Percentiles rank a stretch among this genome's conserved stretches.
These are phyloP conservation scores for Nyctereutes procyonoides DNA, from an alignment of 2,113 vertebrate species.

Conservation along the genomic window DNA sequence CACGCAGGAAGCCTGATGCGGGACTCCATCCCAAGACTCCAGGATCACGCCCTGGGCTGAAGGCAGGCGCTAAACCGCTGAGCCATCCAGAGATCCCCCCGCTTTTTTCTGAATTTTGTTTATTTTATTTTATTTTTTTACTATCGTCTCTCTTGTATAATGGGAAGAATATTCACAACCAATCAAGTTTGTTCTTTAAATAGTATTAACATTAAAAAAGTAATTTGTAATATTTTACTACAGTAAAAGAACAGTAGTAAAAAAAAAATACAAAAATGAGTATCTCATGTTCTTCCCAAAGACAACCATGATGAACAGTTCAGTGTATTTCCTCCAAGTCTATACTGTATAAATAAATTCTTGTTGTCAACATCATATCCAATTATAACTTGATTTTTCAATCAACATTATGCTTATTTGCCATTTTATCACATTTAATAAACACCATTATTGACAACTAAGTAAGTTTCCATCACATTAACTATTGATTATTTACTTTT, in stretches of 20 bases:
- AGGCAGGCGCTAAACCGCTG: too few species aligned
- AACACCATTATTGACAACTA: neutral
- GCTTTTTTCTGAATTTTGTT: too few species aligned
- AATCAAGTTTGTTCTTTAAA: neutral
- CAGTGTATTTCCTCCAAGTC: neutral
- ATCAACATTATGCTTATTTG: neutral
- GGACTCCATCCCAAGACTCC: too few species aligned
- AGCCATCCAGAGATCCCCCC: too few species aligned
- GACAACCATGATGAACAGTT: neutral
- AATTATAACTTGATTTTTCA: neutral
- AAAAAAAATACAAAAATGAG: neutral
- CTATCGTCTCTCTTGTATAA: neutral
- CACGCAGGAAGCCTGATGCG: too few species aligned
- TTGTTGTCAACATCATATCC: neutral
- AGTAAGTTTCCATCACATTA: neutral
- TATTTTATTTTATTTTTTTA: too few species aligned
- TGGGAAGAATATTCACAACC: neutral
- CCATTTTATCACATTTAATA: neutral
- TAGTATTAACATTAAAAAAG: neutral
- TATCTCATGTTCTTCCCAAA: neutral
- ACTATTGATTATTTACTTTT: neutral
- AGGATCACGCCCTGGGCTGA: too few species aligned
- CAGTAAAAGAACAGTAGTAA: neutral
- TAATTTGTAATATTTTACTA: neutral
- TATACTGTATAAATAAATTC: neutral